Evolutionary conservation across 2,888 invertebrate species (phyloP).

Genomic region (Aphodius sticticus): DNA sequence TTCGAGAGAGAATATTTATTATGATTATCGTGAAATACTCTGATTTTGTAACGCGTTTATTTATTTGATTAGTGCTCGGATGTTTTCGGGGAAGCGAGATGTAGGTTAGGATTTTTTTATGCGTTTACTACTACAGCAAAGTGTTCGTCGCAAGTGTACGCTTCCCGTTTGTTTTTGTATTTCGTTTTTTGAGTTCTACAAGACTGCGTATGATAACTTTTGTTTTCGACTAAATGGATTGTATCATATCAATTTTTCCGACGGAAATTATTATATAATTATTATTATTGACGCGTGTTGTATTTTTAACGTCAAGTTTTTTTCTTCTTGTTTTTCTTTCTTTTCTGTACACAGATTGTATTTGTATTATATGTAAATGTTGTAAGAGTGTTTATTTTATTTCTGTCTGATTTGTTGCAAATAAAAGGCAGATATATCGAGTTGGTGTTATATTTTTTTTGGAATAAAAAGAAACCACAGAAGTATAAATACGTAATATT

Average conservation of each 20-base stretch:
- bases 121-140: conserved; percentile 5
- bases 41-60: background rate
- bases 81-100: too few species aligned
- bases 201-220: conserved; percentile 23
- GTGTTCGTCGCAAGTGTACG: background rate
- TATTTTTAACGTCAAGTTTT: conserved; percentile 16
- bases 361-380: conserved; percentile 43
- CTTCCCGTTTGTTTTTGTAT: conserved; percentile 18
- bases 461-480: conserved; percentile 14
- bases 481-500: conserved; percentile 34
- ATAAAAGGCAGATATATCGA: conserved; percentile 31
- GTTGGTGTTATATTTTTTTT: background rate
- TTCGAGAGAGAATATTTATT: background rate
- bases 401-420: conserved; percentile 39
- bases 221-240: conserved; percentile 15
- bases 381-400: conserved; percentile 42
- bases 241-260: conserved; percentile 9
- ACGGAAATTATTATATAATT: conserved; percentile 19
- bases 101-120: background rate
- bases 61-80: too few species aligned
- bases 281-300: conserved; percentile 18
- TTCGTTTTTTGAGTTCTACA: conserved; percentile 10
- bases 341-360: conserved; percentile 36
- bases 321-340: conserved; percentile 30
- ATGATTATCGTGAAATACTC: background rate